Evolutionary conservation across 2,113 vertebrate species (phyloP).

Genomic region (Bagarius yarrelli): DNA sequence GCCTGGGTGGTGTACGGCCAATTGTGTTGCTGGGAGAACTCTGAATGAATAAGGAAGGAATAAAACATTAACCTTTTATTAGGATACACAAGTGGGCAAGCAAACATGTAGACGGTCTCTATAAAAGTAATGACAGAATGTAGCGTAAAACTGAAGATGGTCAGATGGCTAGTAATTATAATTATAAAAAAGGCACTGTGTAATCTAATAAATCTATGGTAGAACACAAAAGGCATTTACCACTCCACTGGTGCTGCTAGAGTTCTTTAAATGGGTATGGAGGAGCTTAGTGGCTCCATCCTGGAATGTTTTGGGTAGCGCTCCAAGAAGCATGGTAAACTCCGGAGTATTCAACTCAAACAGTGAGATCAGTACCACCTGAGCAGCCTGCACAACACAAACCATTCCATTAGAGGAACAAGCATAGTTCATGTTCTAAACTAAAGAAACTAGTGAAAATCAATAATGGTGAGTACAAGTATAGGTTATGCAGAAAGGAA

Average conservation of each 20-base stretch:
- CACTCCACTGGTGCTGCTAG: slow-evolving; percentile 86
- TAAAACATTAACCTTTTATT: not conserved
- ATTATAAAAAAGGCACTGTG: too few relatives aligned
- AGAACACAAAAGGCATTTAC: slow-evolving; percentile 64
- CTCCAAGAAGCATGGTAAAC: slow-evolving; percentile 99
- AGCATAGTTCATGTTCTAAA: not conserved
- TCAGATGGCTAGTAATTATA: not conserved
- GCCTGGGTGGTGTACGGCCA: slow-evolving; percentile 84
- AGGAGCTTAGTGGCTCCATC: slow-evolving; percentile 97
- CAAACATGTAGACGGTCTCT: not conserved
- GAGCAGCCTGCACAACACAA: slow-evolving; percentile 79
- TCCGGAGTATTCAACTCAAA: slow-evolving; percentile 98
- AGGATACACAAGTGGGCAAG: not conserved
- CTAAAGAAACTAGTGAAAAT: not conserved
- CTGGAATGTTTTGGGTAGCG: slow-evolving; percentile 98
- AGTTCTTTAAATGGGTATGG: slow-evolving; percentile 97
- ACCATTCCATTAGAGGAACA: not conserved
- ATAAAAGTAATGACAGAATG: not conserved
- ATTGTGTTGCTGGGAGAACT: slow-evolving; percentile 96
- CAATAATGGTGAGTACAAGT: not conserved
- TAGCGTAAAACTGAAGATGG: not conserved
- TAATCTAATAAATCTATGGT: not conserved
- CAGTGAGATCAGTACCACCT: slow-evolving; percentile 93
- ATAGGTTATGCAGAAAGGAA: not conserved
- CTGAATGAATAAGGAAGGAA: slow-evolving; percentile 62